Percentiles rank a stretch among this genome's conserved stretches.
Conservation (phyloP, 2,888 invertebrate species). For the Ferdinandea cuprea region DNA sequence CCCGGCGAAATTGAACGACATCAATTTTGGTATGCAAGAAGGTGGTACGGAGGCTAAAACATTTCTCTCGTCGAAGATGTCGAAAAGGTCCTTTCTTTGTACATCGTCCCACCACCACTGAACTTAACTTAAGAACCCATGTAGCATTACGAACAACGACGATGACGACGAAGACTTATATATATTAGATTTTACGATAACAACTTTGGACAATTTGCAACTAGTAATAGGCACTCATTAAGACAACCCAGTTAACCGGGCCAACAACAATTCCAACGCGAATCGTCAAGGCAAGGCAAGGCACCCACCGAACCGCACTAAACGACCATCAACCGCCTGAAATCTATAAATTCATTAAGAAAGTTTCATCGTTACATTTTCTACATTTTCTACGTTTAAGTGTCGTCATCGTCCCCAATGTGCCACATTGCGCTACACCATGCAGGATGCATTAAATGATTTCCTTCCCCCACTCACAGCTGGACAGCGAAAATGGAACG, state of each 20-base stretch:
- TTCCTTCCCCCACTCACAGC: conserved; percentile 60
- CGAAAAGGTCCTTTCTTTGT: no score
- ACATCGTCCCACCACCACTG: no score
- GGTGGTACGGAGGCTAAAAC: no score
- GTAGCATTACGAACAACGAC: no score
- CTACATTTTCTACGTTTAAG: conserved; percentile 38
- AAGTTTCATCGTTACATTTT: conserved; percentile 64
- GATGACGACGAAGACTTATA: no score
- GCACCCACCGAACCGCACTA: conserved; percentile 17
- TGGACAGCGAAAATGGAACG: conserved; percentile 33
- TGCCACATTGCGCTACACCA: conserved; percentile 56
- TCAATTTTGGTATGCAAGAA: no score
- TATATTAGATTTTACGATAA: conserved; percentile 19
- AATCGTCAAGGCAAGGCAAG: conserved; percentile 5
- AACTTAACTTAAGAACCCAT: no score
- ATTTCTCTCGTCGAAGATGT: no score
- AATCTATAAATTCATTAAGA: conserved; percentile 73
- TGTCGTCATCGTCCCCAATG: conserved; percentile 26
- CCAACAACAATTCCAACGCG: conserved; percentile 9
- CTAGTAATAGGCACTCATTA: conserved; percentile 57
- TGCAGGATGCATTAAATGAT: conserved; percentile 73
- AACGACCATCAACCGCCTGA: conserved; percentile 52
- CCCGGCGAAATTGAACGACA: no score
- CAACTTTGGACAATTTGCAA: conserved; percentile 36
- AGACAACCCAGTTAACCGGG: conserved; percentile 14